These are phyloP conservation scores for fruit fly (Drosophila melanogaster) DNA, from an alignment of 1,140 invertebrate genomes.

Conservation along the genomic window Release_6_plus_ISO1_MT NC_004354.4:1541501-1542000, in stretches of 20 bases:
- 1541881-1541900: slow-evolving; percentile 10
- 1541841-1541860: slow-evolving; percentile 26
- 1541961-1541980: slow-evolving; percentile 50
- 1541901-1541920: slow-evolving; percentile 33
- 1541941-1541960: slow-evolving; percentile 13
- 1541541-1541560: slow-evolving; percentile 8
- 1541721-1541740: neutral
- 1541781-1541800: slow-evolving; percentile 49
- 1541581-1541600: neutral
- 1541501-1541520: slow-evolving; percentile 50
- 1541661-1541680: slow-evolving; percentile 62
- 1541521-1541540: slow-evolving; percentile 28
- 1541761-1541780: slow-evolving; percentile 75
- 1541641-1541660: slow-evolving; percentile 34
- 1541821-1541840: slow-evolving; percentile 76
- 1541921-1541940: slow-evolving; percentile 15
- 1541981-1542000: slow-evolving; percentile 42
- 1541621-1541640: slow-evolving; percentile 2
- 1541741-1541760: slow-evolving; percentile 71
- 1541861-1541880: slow-evolving; percentile 23
- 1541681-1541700: neutral
- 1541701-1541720: too few relatives aligned
- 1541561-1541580: neutral
- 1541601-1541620: neutral
- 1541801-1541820: neutral